Evolutionary conservation across 1,140 invertebrate genomes (phyloP), one percentile per base, ranked within the genome.

Genomic region (Drosophila insularis): DNA sequence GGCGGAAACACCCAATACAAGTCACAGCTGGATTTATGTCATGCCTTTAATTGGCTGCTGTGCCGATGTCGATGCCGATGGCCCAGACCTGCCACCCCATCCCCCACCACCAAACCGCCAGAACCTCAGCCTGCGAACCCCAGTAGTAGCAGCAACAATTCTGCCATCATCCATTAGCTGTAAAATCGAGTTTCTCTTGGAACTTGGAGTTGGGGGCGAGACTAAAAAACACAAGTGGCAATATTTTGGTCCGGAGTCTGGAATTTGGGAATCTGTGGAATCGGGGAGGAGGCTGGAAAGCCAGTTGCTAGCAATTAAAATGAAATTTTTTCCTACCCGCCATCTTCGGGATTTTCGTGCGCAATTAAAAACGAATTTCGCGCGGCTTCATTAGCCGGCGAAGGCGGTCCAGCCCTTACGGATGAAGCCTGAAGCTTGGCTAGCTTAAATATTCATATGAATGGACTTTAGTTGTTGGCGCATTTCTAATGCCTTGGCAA

Each of bases 21-120:
- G 89, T 90, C 89, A 86, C 89, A 90, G 90, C 81, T 91, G 89
- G 90, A 91, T 91, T 91, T 91, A 91, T 91, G 89, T 91, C 89
- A 87, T 89, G 79, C 81, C 84, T 90, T 91, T 91, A 91, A 91
- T 91, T 91, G 89, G 89, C 89, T 91, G 90, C 85, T 81, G 80
- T 86, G 79, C 81, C 86, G 78, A 85, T 80, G 81, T 65, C 76
- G 78, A 74, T 68, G 63, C 66, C 50, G 27, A 40, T 59, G 35
- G 39, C 39, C 27, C n/a, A 39, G 19, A 40, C 55, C 43, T 19
- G 21, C 10, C 4, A 50, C 7, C 43, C 43, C n/a, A 62, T 14
- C 11, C 21, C 39, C 43, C 39, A 14, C 43, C 31, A 17, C 59
- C 60, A 31, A 35, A 17, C 46, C 59, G 46, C 53, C 19, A 62